phyloP scores from a whole-genome alignment of 2,888 invertebrate species.

The Cephus pulcher region DNA sequence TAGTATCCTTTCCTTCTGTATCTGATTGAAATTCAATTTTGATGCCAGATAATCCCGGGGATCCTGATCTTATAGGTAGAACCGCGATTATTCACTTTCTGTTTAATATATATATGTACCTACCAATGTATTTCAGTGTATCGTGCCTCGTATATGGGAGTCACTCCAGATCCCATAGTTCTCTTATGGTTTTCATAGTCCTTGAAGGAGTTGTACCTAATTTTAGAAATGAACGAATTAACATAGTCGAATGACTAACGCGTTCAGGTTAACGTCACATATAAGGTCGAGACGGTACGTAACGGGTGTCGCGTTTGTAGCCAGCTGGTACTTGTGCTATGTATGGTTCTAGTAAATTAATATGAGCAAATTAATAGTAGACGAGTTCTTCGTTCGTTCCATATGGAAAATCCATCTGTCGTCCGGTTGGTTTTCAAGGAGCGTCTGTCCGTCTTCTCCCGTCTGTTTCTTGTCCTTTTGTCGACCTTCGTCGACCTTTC shows the following conservation, averaged over 20 bases:
- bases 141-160: background rate
- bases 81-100: background rate
- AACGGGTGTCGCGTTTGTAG: background rate
- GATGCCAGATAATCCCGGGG: background rate
- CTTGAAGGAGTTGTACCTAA: conserved; percentile 27
- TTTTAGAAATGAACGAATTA: conserved; percentile 56
- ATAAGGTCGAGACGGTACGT: conserved; percentile 10
- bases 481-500: conserved; percentile 24
- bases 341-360: conserved; percentile 42
- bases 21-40: background rate
- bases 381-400: conserved; percentile 16
- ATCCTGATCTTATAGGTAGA: background rate
- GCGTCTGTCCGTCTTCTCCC: conserved; percentile 20
- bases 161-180: background rate
- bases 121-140: background rate
- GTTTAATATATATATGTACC: background rate
- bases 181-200: background rate
- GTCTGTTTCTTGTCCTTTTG: conserved; percentile 19
- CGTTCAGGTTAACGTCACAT: conserved; percentile 34
- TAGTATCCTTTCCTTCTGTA: background rate
- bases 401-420: background rate
- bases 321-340: background rate
- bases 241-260: conserved; percentile 49
- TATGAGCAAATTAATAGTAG: conserved; percentile 20
- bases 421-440: conserved; percentile 15